A percentile compares a stretch with the other conserved stretches of the same genome.
Evolutionary conservation across 2,113 vertebrate species (phyloP).

Genomic region (Strix aluco): DNA sequence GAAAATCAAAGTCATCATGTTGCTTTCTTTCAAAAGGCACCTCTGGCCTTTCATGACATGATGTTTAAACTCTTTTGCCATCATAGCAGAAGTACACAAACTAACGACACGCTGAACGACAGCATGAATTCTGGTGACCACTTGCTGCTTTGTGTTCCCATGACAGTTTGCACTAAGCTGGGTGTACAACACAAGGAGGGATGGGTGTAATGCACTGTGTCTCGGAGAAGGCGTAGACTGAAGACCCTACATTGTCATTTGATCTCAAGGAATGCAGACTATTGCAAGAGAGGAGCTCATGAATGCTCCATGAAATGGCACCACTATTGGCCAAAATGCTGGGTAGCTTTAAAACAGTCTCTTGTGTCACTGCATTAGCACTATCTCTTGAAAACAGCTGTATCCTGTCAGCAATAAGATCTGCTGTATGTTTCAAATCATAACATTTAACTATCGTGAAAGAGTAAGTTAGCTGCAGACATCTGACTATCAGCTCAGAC

Average conservation of each 20-base stretch:
- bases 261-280: background rate
- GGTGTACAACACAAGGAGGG: background rate
- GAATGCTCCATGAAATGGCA: background rate
- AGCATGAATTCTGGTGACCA: background rate
- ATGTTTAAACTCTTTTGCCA: background rate
- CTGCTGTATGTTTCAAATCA: background rate
- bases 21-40: background rate
- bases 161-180: background rate
- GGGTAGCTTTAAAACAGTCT: background rate
- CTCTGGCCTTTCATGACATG: background rate
- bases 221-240: background rate
- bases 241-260: background rate
- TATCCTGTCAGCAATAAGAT: background rate
- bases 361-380: background rate
- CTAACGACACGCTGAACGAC: background rate
- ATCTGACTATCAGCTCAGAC: conserved; percentile 61
- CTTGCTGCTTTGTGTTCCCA: background rate
- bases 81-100: background rate
- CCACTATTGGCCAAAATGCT: background rate
- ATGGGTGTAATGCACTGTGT: background rate
- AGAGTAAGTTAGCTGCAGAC: conserved; percentile 5
- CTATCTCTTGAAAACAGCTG: background rate
- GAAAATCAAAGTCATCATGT: background rate
- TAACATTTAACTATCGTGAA: background rate
- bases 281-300: background rate